Evolutionary conservation across 2,888 invertebrate genomes (phyloP).

Genomic region (Acronicta aceris): DNA sequence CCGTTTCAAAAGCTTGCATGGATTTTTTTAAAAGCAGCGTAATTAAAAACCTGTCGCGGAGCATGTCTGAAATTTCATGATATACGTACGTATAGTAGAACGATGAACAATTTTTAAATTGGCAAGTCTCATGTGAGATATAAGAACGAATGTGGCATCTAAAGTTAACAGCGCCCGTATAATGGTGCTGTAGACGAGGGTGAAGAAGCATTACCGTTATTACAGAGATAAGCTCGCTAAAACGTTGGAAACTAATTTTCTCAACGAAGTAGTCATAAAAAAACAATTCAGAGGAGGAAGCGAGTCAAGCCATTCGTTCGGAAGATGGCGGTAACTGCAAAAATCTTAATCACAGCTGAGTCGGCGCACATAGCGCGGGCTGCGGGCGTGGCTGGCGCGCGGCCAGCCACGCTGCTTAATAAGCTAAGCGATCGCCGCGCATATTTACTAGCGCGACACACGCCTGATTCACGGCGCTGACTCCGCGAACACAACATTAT

Average conservation of each 20-base stretch:
- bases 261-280: constrained; percentile 46
- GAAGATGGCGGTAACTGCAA: constrained; percentile 51
- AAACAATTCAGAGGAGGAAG: constrained; percentile 32
- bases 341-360: constrained; percentile 75
- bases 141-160: constrained; percentile 17
- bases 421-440: constrained; percentile 69
- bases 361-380: constrained; percentile 63
- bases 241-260: constrained; percentile 45
- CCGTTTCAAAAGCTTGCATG: constrained; percentile 15
- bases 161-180: constrained; percentile 39
- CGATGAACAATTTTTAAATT: constrained; percentile 22
- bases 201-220: constrained; percentile 32
- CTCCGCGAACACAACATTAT: constrained; percentile 24
- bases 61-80: constrained; percentile 14
- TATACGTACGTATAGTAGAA: neutral
- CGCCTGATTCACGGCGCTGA: constrained; percentile 41
- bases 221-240: constrained; percentile 43
- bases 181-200: constrained; percentile 18
- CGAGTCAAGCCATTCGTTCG: constrained; percentile 39
- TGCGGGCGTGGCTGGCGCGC: constrained; percentile 43
- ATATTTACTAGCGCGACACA: constrained; percentile 54
- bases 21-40: constrained; percentile 5
- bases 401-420: constrained; percentile 67
- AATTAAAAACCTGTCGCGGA: constrained; percentile 2
- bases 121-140: constrained; percentile 15